These are phyloP conservation scores for Gobionotothen gibberifrons DNA, from an alignment of 2,797 vertebrate genomes.

Conservation along the genomic window DNA sequence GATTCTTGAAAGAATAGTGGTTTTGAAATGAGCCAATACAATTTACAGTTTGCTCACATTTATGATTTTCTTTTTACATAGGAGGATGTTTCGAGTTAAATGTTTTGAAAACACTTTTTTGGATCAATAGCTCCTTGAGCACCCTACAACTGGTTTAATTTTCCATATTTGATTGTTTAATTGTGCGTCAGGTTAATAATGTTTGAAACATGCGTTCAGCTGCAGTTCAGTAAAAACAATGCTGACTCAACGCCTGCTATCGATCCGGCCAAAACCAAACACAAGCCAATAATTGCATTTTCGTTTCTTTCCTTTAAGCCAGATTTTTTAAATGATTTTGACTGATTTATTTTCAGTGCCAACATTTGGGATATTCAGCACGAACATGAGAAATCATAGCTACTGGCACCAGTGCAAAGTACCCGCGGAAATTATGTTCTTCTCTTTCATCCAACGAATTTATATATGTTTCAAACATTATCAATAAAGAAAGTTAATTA, in stretches of 20 bases:
- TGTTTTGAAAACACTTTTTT: not conserved
- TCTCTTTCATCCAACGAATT: not conserved
- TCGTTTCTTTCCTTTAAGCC: not conserved
- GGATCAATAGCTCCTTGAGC: not conserved
- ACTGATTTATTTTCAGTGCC: conserved; percentile 11
- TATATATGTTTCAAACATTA: not conserved
- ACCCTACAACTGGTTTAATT: not conserved
- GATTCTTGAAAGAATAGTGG: not conserved
- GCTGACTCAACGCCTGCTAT: not conserved
- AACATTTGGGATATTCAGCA: not conserved
- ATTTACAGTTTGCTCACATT: not conserved
- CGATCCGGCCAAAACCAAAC: conserved; percentile 11
- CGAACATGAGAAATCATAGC: not conserved
- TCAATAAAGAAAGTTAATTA: not conserved
- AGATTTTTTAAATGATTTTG: not conserved
- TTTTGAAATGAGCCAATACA: not conserved
- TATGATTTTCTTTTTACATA: not conserved
- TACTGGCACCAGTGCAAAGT: not conserved
- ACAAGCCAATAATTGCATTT: conserved; percentile 7
- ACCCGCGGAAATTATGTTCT: no score
- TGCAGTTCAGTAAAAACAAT: not conserved
- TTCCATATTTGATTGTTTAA: not conserved
- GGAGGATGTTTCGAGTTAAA: not conserved
- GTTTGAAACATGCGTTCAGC: not conserved
- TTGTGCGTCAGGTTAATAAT: not conserved